Conservation (phyloP, 2,113 vertebrate species). For the Helogale parvula region DNA sequence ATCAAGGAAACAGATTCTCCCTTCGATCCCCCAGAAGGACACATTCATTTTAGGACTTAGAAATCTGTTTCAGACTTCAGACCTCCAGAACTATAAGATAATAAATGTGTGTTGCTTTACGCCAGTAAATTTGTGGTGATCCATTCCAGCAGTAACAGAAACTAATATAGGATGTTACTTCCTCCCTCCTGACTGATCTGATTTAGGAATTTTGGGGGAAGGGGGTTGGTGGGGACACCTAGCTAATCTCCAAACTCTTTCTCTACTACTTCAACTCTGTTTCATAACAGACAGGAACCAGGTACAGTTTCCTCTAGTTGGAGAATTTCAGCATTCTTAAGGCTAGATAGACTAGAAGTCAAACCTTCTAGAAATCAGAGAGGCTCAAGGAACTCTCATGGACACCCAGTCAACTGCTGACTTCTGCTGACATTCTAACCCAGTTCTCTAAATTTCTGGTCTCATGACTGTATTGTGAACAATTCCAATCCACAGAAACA, state of each 20-base stretch:
- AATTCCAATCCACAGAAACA: background rate
- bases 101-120: background rate
- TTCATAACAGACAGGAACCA: background rate
- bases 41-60: background rate
- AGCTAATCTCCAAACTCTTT: background rate
- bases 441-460: background rate
- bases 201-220: background rate
- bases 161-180: background rate
- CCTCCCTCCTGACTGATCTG: constrained; percentile 24
- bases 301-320: background rate
- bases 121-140: background rate
- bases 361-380: background rate
- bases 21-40: background rate
- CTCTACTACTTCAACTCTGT: background rate
- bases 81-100: background rate
- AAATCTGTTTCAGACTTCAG: background rate
- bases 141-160: background rate
- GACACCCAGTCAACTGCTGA: background rate
- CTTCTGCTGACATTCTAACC: background rate
- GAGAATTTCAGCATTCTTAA: background rate
- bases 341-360: background rate
- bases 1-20: background rate
- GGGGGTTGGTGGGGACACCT: background rate
- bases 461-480: background rate
- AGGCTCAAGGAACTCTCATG: background rate